phyloP scores from a whole-genome alignment of 2,797 vertebrate genomes.

The Notolabrus celidotus region DNA sequence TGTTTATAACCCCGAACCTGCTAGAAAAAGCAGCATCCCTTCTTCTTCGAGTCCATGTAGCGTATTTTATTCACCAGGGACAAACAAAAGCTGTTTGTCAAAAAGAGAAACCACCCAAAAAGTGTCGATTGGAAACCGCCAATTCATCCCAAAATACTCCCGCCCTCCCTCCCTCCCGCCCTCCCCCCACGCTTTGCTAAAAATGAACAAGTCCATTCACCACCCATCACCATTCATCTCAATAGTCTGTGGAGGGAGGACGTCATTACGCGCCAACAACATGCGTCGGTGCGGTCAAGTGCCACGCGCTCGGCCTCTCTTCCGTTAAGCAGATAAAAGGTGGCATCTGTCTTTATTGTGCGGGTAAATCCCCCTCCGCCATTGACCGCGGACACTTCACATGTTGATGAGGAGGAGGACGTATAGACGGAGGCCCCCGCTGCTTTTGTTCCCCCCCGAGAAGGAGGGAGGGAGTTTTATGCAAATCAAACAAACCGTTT shows the following conservation, averaged over 20 bases:
- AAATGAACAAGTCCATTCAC: conserved; percentile 32
- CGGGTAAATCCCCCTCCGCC: conserved; percentile 66
- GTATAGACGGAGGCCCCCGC: conserved; percentile 40
- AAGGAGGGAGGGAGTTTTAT: conserved; percentile 58
- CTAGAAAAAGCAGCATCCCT: neutral
- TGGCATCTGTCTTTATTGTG: conserved; percentile 84
- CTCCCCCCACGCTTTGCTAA: conserved; percentile 16
- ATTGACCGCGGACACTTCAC: conserved; percentile 80
- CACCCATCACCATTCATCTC: conserved; percentile 51
- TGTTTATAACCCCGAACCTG: no score
- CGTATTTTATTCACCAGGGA: conserved; percentile 29
- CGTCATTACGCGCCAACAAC: conserved; percentile 50
- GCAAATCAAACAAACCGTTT: conserved; percentile 83
- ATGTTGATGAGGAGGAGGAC: conserved; percentile 77
- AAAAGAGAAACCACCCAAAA: conserved; percentile 21
- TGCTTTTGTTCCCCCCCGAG: conserved; percentile 47
- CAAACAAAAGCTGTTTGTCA: conserved; percentile 44
- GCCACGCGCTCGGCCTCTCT: conserved; percentile 75
- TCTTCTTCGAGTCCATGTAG: no score
- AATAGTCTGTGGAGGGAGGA: conserved; percentile 34
- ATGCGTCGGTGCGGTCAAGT: conserved; percentile 59
- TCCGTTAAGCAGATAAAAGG: conserved; percentile 80
- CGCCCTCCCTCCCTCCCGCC: neutral
- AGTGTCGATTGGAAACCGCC: conserved; percentile 29
- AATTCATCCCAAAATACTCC: conserved; percentile 14